Conservation (phyloP, 1,140 invertebrate species). For the Pogonus chalceus region DNA sequence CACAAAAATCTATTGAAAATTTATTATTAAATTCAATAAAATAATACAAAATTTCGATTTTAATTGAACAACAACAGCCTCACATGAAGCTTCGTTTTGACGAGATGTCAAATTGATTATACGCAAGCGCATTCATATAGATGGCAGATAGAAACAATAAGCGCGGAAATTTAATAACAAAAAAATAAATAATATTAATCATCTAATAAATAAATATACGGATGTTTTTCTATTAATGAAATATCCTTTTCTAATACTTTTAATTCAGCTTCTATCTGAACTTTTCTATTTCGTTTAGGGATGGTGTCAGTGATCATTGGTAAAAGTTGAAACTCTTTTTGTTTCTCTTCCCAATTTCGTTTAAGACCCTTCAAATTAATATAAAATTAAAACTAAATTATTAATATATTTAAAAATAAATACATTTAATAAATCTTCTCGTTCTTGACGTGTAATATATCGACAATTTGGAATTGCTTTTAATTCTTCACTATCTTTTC, state of each 20-base stretch:
- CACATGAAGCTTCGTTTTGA: too few relatives aligned
- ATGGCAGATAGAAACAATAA: too few relatives aligned
- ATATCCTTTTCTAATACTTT: conserved; percentile 78
- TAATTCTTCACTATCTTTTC: conserved; percentile 33
- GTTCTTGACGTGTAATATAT: conserved; percentile 38
- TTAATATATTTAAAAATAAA: not conserved
- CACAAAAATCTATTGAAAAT: too few relatives aligned
- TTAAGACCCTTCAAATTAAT: conserved; percentile 58
- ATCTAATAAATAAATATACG: conserved; percentile 59
- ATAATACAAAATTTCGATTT: too few relatives aligned
- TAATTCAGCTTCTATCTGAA: conserved; percentile 67
- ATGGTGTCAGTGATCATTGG: conserved; percentile 75
- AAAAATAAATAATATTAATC: conserved; percentile 24
- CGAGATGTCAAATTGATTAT: too few relatives aligned
- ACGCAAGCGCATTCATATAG: too few relatives aligned
- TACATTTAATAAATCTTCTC: conserved; percentile 34
- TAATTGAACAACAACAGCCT: too few relatives aligned
- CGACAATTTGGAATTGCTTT: conserved; percentile 34
- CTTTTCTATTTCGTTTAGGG: conserved; percentile 67
- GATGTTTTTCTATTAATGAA: conserved; percentile 66
- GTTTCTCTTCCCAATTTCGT: conserved; percentile 66
- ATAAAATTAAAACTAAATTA: not conserved
- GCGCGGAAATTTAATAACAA: too few relatives aligned
- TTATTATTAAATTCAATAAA: too few relatives aligned
- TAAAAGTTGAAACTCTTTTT: conserved; percentile 64